Evolutionary conservation across 1,140 invertebrate genomes (phyloP).

Genomic region (Nephila pilipes): DNA sequence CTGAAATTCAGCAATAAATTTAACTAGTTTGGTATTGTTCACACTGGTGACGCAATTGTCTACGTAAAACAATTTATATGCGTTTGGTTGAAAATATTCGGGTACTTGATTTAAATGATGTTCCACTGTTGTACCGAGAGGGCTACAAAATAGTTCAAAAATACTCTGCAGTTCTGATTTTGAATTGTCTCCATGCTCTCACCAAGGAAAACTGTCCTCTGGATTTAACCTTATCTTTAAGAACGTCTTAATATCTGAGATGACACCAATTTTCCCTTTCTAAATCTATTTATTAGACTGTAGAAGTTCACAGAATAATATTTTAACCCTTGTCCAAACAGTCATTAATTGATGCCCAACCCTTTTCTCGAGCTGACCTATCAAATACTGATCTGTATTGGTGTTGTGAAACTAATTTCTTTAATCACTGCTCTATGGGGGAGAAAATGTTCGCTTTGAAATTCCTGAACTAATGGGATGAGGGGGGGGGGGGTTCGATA

Average conservation of each 20-base stretch:
- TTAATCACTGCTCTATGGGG: conserved; percentile 1
- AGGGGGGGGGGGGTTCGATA: too few relatives aligned
- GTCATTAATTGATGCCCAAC: background rate
- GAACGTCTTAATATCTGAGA: too few relatives aligned
- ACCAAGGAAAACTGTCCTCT: background rate
- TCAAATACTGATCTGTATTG: background rate
- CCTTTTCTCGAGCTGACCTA: background rate
- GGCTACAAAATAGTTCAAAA: conserved; percentile 2
- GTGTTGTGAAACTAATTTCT: too few relatives aligned
- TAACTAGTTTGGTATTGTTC: too few relatives aligned
- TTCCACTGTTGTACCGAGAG: background rate
- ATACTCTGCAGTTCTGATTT: background rate
- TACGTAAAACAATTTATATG: too few relatives aligned
- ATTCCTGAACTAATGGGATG: too few relatives aligned
- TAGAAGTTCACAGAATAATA: too few relatives aligned
- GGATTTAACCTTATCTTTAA: background rate
- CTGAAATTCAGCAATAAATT: too few relatives aligned
- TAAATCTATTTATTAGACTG: too few relatives aligned
- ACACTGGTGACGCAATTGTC: too few relatives aligned
- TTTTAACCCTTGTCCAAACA: background rate
- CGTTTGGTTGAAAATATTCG: background rate
- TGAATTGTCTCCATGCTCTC: background rate
- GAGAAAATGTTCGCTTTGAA: background rate
- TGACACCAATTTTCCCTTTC: too few relatives aligned
- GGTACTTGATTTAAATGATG: background rate